phyloP scores from a whole-genome alignment of 2,888 invertebrate species.

The Marronus borbonicus region DNA sequence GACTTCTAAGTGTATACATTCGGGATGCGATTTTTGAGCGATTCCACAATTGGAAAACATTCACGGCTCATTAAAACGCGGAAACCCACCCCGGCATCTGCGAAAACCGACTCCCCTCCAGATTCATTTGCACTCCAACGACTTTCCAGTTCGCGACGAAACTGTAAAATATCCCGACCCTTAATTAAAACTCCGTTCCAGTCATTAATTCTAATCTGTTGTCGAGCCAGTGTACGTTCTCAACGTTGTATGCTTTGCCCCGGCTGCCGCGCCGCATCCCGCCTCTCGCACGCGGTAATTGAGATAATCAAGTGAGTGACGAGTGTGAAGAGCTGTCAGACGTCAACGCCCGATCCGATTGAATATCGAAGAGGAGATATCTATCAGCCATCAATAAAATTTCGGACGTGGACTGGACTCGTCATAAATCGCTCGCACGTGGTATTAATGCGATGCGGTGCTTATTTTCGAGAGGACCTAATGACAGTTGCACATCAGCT shows the following conservation, averaged over 20 bases:
- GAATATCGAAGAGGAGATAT: slow-evolving; percentile 28
- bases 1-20: background rate
- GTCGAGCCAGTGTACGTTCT: slow-evolving; percentile 31
- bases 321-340: slow-evolving; percentile 39
- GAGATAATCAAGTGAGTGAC: slow-evolving; percentile 46
- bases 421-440: slow-evolving; percentile 24
- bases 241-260: slow-evolving; percentile 26
- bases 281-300: slow-evolving; percentile 20
- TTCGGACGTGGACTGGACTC: slow-evolving; percentile 1
- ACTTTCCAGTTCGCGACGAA: slow-evolving; percentile 38
- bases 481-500: slow-evolving; percentile 5
- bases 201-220: slow-evolving; percentile 49
- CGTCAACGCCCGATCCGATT: slow-evolving; percentile 39
- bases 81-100: background rate
- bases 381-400: slow-evolving; percentile 44
- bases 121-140: slow-evolving; percentile 35
- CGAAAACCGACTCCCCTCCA: slow-evolving; percentile 16
- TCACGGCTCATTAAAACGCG: slow-evolving; percentile 22
- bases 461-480: background rate
- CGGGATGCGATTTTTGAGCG: background rate
- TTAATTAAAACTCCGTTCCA: slow-evolving; percentile 49
- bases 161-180: slow-evolving; percentile 45
- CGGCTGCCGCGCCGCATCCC: background rate
- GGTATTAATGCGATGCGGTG: background rate
- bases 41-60: slow-evolving; percentile 1